Percentiles rank a stretch among this genome's conserved stretches.
Evolutionary conservation across 2,888 invertebrate genomes (phyloP).

Genomic region (Hipparchia sbordonii): DNA sequence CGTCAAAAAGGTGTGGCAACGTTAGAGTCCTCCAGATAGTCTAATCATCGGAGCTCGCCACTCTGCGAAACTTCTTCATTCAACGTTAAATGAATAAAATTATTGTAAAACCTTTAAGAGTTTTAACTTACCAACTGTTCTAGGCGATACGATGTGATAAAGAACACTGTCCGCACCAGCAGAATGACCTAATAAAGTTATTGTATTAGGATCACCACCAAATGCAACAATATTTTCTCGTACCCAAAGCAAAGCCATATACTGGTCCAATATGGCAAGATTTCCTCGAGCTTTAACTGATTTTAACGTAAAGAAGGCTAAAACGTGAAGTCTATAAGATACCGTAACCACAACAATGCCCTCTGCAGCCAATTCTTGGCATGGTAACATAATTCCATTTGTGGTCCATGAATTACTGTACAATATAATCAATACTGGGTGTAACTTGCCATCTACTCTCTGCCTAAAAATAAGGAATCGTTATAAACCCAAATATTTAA

Average conservation of each 20-base stretch:
- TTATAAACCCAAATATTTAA: constrained; percentile 8
- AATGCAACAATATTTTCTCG: constrained; percentile 89
- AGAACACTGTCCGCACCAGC: constrained; percentile 88
- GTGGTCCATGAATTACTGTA: constrained; percentile 85
- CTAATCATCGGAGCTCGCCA: too few species aligned
- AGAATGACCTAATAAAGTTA: constrained; percentile 93
- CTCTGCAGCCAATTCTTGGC: constrained; percentile 88
- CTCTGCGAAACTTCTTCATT: too few species aligned
- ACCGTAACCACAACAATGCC: constrained; percentile 87
- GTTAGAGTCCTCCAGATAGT: too few species aligned
- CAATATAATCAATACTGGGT: constrained; percentile 87
- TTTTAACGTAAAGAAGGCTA: constrained; percentile 86
- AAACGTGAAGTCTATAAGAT: constrained; percentile 87
- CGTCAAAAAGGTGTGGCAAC: too few species aligned
- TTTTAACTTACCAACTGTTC: constrained; percentile 80
- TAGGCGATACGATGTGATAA: constrained; percentile 86
- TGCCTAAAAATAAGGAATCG: constrained; percentile 59
- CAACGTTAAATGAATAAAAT: too few species aligned
- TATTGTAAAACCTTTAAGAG: background rate
- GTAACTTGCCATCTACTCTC: constrained; percentile 76
- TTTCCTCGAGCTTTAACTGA: constrained; percentile 87
- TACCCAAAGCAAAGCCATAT: constrained; percentile 90
- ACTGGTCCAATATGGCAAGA: constrained; percentile 93
- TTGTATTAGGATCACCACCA: constrained; percentile 89
- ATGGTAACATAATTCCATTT: constrained; percentile 81